A percentile compares a stretch with the other conserved stretches of the same genome.
Conservation (phyloP, 2,113 vertebrate species). For the Silurus meridionalis region DNA sequence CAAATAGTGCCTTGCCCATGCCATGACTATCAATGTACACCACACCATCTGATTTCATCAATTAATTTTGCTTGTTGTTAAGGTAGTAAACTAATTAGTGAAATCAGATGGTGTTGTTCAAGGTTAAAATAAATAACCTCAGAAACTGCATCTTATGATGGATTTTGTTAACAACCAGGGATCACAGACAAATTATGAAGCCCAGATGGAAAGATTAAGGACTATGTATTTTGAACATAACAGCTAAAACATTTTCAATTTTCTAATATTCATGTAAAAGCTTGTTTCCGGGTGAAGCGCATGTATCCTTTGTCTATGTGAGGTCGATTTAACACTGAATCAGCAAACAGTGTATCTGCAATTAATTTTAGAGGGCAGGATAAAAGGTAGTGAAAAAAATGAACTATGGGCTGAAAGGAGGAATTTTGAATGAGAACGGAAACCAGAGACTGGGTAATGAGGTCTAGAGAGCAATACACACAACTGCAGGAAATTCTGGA, state of each 20-base stretch:
- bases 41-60: conserved; percentile 10
- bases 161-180: neutral
- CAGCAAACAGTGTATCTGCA: neutral
- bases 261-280: neutral
- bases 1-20: neutral
- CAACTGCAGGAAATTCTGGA: neutral
- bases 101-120: neutral
- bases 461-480: neutral
- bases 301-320: neutral
- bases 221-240: neutral
- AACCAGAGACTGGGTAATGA: neutral
- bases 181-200: neutral
- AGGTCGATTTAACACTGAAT: conserved; percentile 3
- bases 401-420: neutral
- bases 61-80: conserved; percentile 8
- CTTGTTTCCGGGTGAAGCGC: neutral
- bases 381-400: conserved; percentile 6
- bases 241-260: neutral
- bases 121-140: neutral
- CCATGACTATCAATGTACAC: neutral
- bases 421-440: neutral
- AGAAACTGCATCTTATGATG: neutral
- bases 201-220: neutral
- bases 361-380: conserved; percentile 2
- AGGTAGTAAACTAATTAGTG: neutral